phyloP scores from a whole-genome alignment of 2,888 invertebrate genomes.

The Rhamnusium bicolor region DNA sequence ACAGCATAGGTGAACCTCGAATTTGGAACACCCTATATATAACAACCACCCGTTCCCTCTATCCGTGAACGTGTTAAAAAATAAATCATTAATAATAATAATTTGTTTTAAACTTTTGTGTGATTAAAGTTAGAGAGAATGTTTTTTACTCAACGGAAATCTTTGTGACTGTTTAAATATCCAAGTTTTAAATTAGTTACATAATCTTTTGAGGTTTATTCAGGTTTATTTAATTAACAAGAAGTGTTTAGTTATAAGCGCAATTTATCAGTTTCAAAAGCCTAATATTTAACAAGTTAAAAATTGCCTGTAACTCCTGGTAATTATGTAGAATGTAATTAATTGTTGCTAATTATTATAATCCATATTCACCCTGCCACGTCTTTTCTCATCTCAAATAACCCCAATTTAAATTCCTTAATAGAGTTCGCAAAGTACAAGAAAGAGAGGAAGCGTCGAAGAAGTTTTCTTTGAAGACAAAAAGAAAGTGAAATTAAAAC shows the following conservation, averaged over 20 bases:
- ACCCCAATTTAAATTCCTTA: constrained; percentile 3
- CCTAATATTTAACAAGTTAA: constrained; percentile 1
- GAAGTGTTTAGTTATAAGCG: neutral
- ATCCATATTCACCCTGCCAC: neutral
- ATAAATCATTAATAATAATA: too few species aligned
- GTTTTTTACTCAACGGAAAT: neutral
- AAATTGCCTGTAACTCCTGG: neutral
- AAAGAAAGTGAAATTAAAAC: constrained; percentile 13
- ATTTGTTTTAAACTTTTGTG: too few species aligned
- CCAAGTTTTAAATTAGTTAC: neutral
- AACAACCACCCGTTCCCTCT: too few species aligned
- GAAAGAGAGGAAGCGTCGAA: neutral
- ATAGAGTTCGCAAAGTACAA: constrained; percentile 1
- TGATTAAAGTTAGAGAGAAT: neutral
- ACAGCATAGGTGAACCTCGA: too few species aligned
- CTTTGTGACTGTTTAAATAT: neutral
- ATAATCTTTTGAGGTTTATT: neutral
- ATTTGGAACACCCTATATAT: too few species aligned
- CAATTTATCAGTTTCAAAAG: neutral
- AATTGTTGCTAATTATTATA: constrained; percentile 6
- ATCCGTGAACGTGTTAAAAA: too few species aligned
- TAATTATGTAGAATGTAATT: neutral
- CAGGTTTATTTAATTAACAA: neutral
- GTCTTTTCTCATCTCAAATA: neutral
- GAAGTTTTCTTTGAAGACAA: constrained; percentile 8